Base-by-base conservation (phyloP, 2,113 vertebrate species). In the Capricornis sumatraensis region DNA sequence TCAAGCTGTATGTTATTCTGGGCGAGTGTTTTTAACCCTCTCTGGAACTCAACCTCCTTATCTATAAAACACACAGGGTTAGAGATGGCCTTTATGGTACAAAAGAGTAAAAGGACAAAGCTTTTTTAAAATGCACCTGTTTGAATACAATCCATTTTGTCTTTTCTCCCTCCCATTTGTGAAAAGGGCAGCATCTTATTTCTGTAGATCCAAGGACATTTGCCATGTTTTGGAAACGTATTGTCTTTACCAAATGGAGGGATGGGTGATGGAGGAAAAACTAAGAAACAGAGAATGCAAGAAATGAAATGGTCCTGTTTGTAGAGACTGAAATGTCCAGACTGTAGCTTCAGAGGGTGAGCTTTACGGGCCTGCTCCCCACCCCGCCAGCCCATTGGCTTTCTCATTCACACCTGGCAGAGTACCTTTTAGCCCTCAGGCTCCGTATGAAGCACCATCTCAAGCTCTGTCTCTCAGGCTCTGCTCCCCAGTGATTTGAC, bases 81-180 rank as follows among this genome's bases (percentile, higher is more conserved):
- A 81, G n/a, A 86, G 36, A 64, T 89, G 15, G 30, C 55, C 58
- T 45, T 28, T 28, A 14, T 57, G 36, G n/a, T 47, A 5, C 30
- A 45, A 96, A 92, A 33, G 16, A 89, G 45, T 33, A 62, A 87
- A 88, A 94, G 28, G 50, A 55, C 27, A 78, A 94, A 52, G 12
- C 8, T 94, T 89, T 36, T 7, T 2, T 23, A 93, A 92, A 58
- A 71, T 71, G 9, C 10, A n/a, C 57, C 33, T 58, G 12, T 76
- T 53, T 86, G 14, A 86, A 74, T 83, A 28, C 12, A 62, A 57
- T 84, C 50, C 50, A 11, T 50, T 94, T 93, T 83, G 60, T 43
- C 81, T 88, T 90, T 94, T 91, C 90, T 17, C 30, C 27, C 92
- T 50, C 81, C 74, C 13, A 12, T 78, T 83, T 96, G 40, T 62